These are phyloP conservation scores for Dendroctonus ponderosae DNA, from an alignment of 1,140 invertebrate genomes.

Conservation along the genomic window DNA sequence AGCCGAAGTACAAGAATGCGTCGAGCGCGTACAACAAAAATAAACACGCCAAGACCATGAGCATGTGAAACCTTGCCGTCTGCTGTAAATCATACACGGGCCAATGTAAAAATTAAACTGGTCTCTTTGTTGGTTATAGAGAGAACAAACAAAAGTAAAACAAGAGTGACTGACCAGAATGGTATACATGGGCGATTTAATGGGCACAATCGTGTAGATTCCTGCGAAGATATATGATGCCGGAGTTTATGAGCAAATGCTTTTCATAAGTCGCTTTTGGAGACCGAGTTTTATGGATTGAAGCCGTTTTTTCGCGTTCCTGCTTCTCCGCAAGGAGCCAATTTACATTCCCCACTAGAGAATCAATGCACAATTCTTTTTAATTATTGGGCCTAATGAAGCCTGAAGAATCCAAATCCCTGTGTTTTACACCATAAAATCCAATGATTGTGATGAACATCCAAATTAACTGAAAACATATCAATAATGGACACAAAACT, in stretches of 20 bases:
- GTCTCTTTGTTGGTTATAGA: conserved; percentile 5
- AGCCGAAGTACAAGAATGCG: conserved; percentile 2
- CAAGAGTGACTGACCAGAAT: no score
- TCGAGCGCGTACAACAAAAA: conserved; percentile 2
- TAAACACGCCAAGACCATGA: conserved; percentile 9
- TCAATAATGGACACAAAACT: no score
- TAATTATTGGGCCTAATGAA: no score
- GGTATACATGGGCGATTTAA: conserved; percentile 1
- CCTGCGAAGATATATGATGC: neutral
- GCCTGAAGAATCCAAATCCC: no score
- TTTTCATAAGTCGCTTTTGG: neutral
- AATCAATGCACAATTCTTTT: no score
- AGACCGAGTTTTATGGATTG: no score
- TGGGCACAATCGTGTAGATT: conserved; percentile 4
- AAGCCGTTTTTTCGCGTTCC: no score
- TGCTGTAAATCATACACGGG: conserved; percentile 4
- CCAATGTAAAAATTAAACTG: conserved; percentile 8
- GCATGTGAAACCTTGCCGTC: conserved; percentile 10
- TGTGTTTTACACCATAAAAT: no score
- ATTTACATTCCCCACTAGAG: no score
- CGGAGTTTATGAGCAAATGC: neutral
- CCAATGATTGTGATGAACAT: no score
- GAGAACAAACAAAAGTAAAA: neutral
- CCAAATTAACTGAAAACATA: no score
- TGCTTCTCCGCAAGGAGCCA: no score